Evolutionary conservation across 2,113 vertebrate genomes (phyloP).

Genomic region (Antigone vipio): DNA sequence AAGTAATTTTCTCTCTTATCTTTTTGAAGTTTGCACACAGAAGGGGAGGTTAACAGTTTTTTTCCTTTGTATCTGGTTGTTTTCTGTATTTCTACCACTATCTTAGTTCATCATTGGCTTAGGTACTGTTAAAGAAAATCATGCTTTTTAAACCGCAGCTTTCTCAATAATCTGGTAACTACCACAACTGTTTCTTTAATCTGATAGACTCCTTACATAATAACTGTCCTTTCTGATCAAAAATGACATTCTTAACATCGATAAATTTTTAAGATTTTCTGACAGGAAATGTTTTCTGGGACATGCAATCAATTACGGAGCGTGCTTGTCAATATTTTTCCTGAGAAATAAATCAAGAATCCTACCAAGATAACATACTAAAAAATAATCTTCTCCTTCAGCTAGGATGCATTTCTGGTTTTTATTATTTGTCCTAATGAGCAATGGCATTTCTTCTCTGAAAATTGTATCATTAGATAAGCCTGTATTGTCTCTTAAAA

Average conservation of each 20-base stretch:
- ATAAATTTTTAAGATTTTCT: slow-evolving; percentile 60
- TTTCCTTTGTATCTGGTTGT: neutral
- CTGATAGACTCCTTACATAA: slow-evolving; percentile 36
- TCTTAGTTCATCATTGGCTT: slow-evolving; percentile 20
- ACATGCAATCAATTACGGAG: slow-evolving; percentile 41
- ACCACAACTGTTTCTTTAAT: slow-evolving; percentile 54
- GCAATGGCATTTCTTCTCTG: neutral
- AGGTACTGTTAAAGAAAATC: slow-evolving; percentile 37
- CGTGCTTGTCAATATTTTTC: slow-evolving; percentile 63
- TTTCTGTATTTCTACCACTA: neutral
- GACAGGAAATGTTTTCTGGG: slow-evolving; percentile 61
- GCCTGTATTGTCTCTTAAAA: neutral
- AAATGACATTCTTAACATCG: slow-evolving; percentile 68
- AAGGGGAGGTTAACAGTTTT: neutral
- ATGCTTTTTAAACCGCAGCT: neutral
- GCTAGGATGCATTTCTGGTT: neutral
- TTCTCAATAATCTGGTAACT: slow-evolving; percentile 49
- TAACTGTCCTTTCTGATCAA: slow-evolving; percentile 50
- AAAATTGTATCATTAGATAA: neutral
- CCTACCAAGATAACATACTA: slow-evolving; percentile 8
- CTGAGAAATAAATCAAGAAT: slow-evolving; percentile 53
- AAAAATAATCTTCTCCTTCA: slow-evolving; percentile 41
- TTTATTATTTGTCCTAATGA: neutral
- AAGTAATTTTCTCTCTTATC: neutral
- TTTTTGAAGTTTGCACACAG: neutral